phyloP scores from a whole-genome alignment of 2,888 invertebrate species.

The Drosophila buzzatii region DNA sequence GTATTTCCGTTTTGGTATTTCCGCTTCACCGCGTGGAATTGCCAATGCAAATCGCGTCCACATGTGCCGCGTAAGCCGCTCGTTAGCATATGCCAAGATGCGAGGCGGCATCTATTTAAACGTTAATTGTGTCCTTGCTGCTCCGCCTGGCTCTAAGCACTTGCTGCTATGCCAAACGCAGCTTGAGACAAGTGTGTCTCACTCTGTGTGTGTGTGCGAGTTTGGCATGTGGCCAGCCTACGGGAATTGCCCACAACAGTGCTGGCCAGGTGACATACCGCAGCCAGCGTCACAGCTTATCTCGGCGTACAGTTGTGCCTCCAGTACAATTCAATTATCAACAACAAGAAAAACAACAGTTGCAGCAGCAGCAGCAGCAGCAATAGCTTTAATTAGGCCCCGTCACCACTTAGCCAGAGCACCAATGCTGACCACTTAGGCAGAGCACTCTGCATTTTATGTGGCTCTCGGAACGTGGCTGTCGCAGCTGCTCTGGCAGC shows the following conservation, averaged over 20 bases:
- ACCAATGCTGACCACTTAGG: conserved; percentile 21
- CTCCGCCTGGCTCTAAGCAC: conserved; percentile 15
- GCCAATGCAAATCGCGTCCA: conserved; percentile 36
- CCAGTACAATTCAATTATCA: conserved; percentile 2
- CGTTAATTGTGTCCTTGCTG: conserved; percentile 53
- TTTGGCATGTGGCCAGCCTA: conserved; percentile 10
- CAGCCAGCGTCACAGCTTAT: not conserved
- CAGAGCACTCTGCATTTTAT: conserved; percentile 47
- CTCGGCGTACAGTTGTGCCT: conserved; percentile 43
- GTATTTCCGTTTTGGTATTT: conserved; percentile 42
- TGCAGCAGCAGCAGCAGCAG: not conserved
- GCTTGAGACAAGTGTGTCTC: conserved; percentile 26
- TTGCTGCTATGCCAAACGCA: conserved; percentile 14
- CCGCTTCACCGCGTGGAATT: conserved; percentile 39
- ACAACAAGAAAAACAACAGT: not conserved
- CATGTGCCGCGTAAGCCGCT: conserved; percentile 46
- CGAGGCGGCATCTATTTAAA: conserved; percentile 42
- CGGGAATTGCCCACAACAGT: conserved; percentile 30
- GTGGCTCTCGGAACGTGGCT: conserved; percentile 45
- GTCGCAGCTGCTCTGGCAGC: conserved; percentile 2
- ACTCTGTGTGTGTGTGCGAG: not conserved
- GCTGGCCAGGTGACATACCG: conserved; percentile 19
- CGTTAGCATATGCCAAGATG: conserved; percentile 24
- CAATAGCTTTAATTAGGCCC: conserved; percentile 32
- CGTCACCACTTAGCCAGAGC: no score